Conservation (phyloP, 2,797 vertebrate genomes). For the Sparidentex hasta region DNA sequence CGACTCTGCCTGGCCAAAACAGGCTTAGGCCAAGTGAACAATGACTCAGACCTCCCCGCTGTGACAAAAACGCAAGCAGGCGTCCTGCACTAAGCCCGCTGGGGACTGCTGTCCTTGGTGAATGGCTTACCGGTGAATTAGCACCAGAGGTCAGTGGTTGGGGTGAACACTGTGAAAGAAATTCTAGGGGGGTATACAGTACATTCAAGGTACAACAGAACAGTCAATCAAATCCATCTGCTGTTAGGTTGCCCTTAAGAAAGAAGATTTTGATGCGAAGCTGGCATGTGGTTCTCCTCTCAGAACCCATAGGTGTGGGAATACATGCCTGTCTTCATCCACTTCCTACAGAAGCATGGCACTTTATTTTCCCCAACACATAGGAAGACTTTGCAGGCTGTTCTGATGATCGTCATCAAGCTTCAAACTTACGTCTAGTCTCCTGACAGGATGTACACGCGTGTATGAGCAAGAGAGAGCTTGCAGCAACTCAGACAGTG, state of each 20-base stretch:
- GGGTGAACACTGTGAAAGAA: slow-evolving; percentile 19
- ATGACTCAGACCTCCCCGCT: slow-evolving; percentile 73
- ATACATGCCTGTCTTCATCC: slow-evolving; percentile 52
- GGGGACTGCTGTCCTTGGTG: slow-evolving; percentile 69
- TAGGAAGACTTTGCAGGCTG: slow-evolving; percentile 51
- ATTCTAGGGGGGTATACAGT: slow-evolving; percentile 11
- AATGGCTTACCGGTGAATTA: slow-evolving; percentile 69
- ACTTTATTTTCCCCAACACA: slow-evolving; percentile 41
- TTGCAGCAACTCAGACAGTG: slow-evolving; percentile 40
- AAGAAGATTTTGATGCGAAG: slow-evolving; percentile 17
- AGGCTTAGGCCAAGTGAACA: slow-evolving; percentile 77
- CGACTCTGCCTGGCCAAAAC: slow-evolving; percentile 63
- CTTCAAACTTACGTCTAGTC: slow-evolving; percentile 36
- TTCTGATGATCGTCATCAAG: slow-evolving; percentile 56
- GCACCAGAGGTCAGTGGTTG: slow-evolving; percentile 69
- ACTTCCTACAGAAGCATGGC: slow-evolving; percentile 23
- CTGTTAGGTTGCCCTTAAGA: background rate
- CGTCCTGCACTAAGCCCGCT: slow-evolving; percentile 54
- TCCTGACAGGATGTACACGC: slow-evolving; percentile 36
- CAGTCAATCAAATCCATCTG: slow-evolving; percentile 23
- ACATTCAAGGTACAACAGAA: background rate
- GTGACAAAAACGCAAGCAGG: slow-evolving; percentile 71
- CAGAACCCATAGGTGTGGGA: slow-evolving; percentile 22
- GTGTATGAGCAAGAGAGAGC: slow-evolving; percentile 33
- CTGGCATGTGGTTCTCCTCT: slow-evolving; percentile 19